Evolutionary conservation across 2,797 vertebrate genomes (phyloP), one percentile per base, ranked within the genome.

Genomic region (Macrochelys suwanniensis): DNA sequence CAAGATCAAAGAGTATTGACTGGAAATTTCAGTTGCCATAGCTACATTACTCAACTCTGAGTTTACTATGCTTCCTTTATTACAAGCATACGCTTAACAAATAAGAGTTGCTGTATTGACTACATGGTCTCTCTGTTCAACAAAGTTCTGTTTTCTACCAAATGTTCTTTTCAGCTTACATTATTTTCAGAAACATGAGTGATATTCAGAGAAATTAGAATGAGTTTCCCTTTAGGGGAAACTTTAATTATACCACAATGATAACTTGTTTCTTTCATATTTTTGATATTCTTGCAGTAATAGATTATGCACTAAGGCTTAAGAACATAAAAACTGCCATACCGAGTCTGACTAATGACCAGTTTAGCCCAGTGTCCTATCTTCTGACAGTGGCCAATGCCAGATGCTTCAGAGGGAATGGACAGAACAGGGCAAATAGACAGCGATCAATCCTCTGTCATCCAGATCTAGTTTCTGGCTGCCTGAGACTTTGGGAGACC

Each of bases 1-100:
- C 94, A 94, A 97, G 97, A 97, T 97, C 96, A 97, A 97, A 98
- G 97, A 54, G 33, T 96, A 97, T 92, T 97, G 97, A 96, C 95
- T 78, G 8, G 93, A 97, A 91, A 89, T 86, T 31, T 82, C 9
- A 16, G 96, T 96, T 97, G 89, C 96, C 88, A 96, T 92, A 97
- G 97, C 42, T 96, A 96, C 77, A 33, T 91, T 96, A 88, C 95
- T 54, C 12, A 31, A 78, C 71, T 84, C 81, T 65, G 61, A 96
- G 91, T 96, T 97, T 97, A 95, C 96, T 95, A 87, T 81, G 92
- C 79, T 95, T 96, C 93, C 97, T 93, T 96, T 94, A 94, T 97
- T 96, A 97, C 95, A 95, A 96, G 90, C 89, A 76, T 74, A 88
- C 8, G 28, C 96, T 97, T 92, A 94, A 92, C 53, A 50, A 78